Evolutionary conservation across 2,113 vertebrate species (phyloP).

Genomic region (Sapajus apella): DNA sequence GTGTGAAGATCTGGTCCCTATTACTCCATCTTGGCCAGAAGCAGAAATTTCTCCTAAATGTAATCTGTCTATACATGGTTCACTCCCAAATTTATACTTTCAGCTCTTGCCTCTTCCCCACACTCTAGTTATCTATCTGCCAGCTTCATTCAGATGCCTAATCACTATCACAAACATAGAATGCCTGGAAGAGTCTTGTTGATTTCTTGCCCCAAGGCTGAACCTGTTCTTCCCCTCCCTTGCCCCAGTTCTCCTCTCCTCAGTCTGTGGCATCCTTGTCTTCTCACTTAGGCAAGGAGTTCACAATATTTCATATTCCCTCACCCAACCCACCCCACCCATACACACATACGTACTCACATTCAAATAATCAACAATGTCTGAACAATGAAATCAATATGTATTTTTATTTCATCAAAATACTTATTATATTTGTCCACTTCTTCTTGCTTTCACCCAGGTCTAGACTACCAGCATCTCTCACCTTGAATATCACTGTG

Average conservation of each 20-base stretch:
- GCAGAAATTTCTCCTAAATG: neutral
- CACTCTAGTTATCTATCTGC: no score
- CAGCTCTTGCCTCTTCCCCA: neutral
- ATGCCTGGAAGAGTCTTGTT: neutral
- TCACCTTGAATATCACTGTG: fast-evolving
- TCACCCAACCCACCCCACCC: no score
- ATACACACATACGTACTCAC: neutral
- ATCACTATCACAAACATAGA: neutral
- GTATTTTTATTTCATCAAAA: neutral
- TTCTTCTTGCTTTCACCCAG: neutral
- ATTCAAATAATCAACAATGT: no score
- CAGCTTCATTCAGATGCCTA: no score
- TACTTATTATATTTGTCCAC: fast-evolving
- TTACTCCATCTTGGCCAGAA: neutral
- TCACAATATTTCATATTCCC: neutral
- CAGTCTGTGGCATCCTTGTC: fast-evolving
- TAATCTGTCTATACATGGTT: neutral
- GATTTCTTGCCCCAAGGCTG: fast-evolving
- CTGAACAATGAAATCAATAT: no score
- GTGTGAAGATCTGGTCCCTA: neutral
- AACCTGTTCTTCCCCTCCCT: neutral
- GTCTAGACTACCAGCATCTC: neutral
- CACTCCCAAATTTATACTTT: neutral
- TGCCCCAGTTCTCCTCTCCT: neutral
- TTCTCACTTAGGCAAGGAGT: neutral